Evolutionary conservation across 2,797 vertebrate species (phyloP).

Genomic region (Gallinago solitaria): DNA sequence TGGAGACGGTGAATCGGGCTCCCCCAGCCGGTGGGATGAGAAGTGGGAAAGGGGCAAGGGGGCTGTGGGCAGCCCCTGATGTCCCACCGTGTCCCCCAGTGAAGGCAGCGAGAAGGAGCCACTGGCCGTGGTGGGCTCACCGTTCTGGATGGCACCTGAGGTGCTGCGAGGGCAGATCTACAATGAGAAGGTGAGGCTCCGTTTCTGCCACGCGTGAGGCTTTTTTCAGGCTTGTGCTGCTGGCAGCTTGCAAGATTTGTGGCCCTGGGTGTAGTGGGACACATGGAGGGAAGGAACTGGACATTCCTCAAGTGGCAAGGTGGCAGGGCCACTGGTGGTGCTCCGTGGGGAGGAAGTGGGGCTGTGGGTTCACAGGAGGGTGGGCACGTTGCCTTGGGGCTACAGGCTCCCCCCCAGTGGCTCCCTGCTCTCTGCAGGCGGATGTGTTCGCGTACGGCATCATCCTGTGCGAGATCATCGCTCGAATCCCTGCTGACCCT

Average conservation of each 20-base stretch:
- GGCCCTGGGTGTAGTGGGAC: accelerated
- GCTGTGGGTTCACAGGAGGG: neutral
- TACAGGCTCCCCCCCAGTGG: neutral
- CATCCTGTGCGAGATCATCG: constrained; percentile 93
- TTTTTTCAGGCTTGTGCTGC: neutral
- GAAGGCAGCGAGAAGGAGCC: constrained; percentile 85
- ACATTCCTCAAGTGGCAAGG: accelerated
- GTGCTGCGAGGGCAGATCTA: constrained; percentile 92
- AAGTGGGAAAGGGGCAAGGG: neutral
- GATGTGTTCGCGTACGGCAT: constrained; percentile 96
- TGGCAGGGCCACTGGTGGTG: neutral
- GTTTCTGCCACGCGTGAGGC: constrained; percentile 48
- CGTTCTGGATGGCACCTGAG: constrained; percentile 98
- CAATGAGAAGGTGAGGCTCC: constrained; percentile 88
- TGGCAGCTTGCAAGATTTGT: neutral
- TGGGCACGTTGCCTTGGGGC: accelerated
- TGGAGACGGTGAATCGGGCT: neutral
- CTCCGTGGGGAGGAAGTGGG: neutral
- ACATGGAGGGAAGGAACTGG: neutral
- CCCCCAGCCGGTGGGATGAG: accelerated
- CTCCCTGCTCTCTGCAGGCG: constrained; percentile 76
- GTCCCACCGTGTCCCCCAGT: constrained; percentile 62
- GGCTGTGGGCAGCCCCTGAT: neutral
- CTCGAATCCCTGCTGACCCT: constrained; percentile 92
- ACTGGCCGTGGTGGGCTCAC: constrained; percentile 91